Evolutionary conservation across 2,888 invertebrate species (phyloP).

Genomic region (Tetropium fuscum): DNA sequence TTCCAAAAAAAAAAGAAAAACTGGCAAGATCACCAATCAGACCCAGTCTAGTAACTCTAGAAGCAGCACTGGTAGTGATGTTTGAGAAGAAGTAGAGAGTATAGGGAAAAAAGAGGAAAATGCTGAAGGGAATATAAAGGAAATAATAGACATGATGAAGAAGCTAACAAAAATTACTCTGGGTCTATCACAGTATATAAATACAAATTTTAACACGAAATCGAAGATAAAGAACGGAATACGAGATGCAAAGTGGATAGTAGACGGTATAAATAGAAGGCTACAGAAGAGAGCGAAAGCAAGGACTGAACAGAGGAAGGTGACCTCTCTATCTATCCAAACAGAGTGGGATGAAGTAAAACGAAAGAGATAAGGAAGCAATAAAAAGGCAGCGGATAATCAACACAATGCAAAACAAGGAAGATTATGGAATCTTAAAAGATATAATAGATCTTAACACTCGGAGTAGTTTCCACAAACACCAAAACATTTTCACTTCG

Average conservation of each 20-base stretch:
- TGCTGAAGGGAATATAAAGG: not conserved
- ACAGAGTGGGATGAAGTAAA: conserved; percentile 1
- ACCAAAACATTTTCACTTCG: too few species aligned
- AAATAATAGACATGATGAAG: conserved; percentile 2
- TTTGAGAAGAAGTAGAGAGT: not conserved
- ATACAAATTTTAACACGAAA: not conserved
- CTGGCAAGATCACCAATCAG: conserved; percentile 3
- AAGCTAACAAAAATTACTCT: conserved; percentile 1
- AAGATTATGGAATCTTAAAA: not conserved
- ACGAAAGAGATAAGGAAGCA: not conserved
- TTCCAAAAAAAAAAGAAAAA: conserved; percentile 2
- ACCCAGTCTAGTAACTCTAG: not conserved
- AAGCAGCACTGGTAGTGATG: not conserved
- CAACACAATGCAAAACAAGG: not conserved
- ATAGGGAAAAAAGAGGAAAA: not conserved
- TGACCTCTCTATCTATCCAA: not conserved
- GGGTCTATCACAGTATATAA: conserved; percentile 1
- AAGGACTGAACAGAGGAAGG: not conserved
- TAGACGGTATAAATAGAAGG: not conserved
- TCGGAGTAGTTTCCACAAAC: too few species aligned
- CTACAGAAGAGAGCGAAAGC: conserved; percentile 2
- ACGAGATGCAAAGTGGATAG: conserved; percentile 6
- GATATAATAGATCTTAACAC: too few species aligned
- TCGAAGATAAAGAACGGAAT: not conserved
- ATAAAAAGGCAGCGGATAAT: not conserved